Conservation (phyloP, 2,113 vertebrate species). For the Eidolon helvum region DNA sequence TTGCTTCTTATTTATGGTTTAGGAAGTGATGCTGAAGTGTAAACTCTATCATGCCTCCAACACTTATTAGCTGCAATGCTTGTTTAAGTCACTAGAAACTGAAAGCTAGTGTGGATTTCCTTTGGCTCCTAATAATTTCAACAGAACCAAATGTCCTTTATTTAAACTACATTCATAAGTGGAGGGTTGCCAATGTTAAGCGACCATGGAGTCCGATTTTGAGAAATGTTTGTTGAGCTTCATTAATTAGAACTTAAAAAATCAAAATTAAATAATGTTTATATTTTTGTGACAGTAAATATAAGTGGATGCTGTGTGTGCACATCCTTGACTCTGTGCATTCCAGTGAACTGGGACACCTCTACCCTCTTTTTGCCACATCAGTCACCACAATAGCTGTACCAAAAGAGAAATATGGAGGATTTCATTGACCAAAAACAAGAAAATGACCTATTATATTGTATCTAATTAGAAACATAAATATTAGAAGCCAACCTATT, state of each 20-base stretch:
- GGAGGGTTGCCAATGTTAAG: slow-evolving; percentile 80
- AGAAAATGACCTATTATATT: slow-evolving; percentile 81
- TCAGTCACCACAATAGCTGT: slow-evolving; percentile 69
- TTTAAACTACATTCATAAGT: slow-evolving; percentile 81
- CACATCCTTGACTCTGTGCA: slow-evolving; percentile 63
- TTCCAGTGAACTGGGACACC: slow-evolving; percentile 46
- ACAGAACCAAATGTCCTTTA: slow-evolving; percentile 76
- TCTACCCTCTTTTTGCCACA: slow-evolving; percentile 52
- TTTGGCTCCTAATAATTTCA: slow-evolving; percentile 77
- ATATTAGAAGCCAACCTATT: slow-evolving; percentile 78
- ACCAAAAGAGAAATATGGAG: slow-evolving; percentile 56
- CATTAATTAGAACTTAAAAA: slow-evolving; percentile 85
- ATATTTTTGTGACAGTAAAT: slow-evolving; percentile 80
- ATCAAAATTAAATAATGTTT: slow-evolving; percentile 84
- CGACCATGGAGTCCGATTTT: slow-evolving; percentile 77
- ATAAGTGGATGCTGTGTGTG: slow-evolving; percentile 73
- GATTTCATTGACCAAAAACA: slow-evolving; percentile 80
- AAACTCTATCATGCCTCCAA: slow-evolving; percentile 38
- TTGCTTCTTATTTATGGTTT: slow-evolving; percentile 66
- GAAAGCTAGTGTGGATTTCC: slow-evolving; percentile 68
- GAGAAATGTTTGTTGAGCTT: slow-evolving; percentile 82
- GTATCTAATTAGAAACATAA: slow-evolving; percentile 83
- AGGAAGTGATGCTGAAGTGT: slow-evolving; percentile 68
- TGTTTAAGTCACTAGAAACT: slow-evolving; percentile 79
- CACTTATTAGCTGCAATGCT: slow-evolving; percentile 51